Evolutionary conservation across 2,888 invertebrate species (phyloP), one percentile per base, ranked within the genome.

Genomic region (Erynnis tages): DNA sequence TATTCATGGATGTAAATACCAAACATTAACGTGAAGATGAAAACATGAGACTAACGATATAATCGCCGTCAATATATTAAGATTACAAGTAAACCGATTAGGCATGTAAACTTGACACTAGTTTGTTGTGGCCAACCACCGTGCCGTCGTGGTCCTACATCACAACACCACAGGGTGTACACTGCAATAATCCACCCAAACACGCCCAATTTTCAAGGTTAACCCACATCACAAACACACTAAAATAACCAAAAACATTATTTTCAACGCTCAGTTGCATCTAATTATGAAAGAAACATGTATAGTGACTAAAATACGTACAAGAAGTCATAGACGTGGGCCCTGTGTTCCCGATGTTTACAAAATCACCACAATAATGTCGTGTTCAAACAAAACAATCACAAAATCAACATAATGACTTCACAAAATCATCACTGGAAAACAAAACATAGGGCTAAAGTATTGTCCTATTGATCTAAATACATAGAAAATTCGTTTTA

Each of bases 311-410:
- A 77, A 72, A 79, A 88, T 84, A 88, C 88, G 76, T 80, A 89
- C 89, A 79, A 82, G 80, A 86, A 87, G 75, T 85, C 89, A 89
- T 89, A 89, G 89, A 89, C 89, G 89, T 88, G 88, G 85, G 84
- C 61, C 77, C 85, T 74, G 77, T 70, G 77, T 73, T 81, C 79
- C 80, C 80, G 85, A 85, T 88, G 89, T 88, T 86, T 87, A 89
- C 86, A 84, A 86, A 80, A 80, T 74, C 79, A 80, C 81, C 74
- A 71, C 73, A 71, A 73, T 72, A 75, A n/a, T n/a, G 73, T 72
- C 65, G 65, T 68, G 71, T 67, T 66, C 71, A 72, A 74, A 73
- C 65, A 64, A 69, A 73, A 71, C 67, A 64, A 73, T 79, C 82
- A 87, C 80, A 74, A 62, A 71, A 77, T 69, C 62, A 77, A 73